Conservation (phyloP, 2,113 vertebrate genomes). For the Hippolais icterina region DNA sequence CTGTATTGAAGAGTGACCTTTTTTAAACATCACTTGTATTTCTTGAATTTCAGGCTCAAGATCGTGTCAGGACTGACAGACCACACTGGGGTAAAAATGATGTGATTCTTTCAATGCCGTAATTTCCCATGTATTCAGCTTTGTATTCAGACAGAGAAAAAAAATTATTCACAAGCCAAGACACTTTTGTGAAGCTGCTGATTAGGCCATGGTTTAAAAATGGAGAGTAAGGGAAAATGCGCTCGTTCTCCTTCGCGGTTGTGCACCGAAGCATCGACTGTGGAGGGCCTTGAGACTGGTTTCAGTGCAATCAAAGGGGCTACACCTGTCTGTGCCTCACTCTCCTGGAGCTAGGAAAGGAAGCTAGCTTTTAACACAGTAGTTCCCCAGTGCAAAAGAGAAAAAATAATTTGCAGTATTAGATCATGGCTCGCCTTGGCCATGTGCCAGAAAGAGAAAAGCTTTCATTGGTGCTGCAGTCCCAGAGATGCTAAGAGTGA, state of each 20-base stretch:
- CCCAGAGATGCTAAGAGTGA: background rate
- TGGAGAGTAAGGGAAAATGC: background rate
- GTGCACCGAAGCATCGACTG: background rate
- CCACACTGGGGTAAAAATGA: background rate
- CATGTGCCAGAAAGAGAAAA: conserved; percentile 33
- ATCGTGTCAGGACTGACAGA: background rate
- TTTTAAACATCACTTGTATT: background rate
- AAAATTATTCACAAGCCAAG: background rate
- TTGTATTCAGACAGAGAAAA: conserved; percentile 13
- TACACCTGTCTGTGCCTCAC: background rate
- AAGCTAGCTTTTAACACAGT: conserved; percentile 30
- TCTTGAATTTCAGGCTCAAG: background rate
- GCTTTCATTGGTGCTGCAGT: conserved; percentile 13
- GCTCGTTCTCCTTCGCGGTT: background rate
- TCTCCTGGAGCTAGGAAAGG: conserved; percentile 2
- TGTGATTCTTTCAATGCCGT: background rate
- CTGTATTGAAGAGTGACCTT: background rate
- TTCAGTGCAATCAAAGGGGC: background rate
- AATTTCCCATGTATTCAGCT: background rate
- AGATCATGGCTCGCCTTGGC: conserved; percentile 67
- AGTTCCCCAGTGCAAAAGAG: conserved; percentile 38
- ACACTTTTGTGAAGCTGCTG: conserved; percentile 15
- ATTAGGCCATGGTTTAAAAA: conserved; percentile 40
- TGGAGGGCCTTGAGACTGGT: background rate
- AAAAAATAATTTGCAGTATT: conserved; percentile 67